phyloP scores from a whole-genome alignment of 1,140 invertebrate species.

The Drosophila seguyi region DNA sequence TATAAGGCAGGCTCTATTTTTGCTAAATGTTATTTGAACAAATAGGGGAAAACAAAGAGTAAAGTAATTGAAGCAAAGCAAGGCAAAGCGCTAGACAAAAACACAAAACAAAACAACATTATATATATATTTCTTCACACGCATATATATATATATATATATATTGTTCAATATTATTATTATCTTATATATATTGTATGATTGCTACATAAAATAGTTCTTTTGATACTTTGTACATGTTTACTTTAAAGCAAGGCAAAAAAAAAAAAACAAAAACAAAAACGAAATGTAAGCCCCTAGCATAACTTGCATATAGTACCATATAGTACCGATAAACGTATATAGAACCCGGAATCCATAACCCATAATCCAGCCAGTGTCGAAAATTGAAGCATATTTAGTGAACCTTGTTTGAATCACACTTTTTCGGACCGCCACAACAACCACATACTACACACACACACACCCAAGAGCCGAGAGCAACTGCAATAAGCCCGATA shows the following conservation, averaged over 20 bases:
- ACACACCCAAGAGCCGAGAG: slow-evolving; percentile 30
- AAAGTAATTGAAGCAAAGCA: slow-evolving; percentile 71
- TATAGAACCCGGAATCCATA: slow-evolving; percentile 50
- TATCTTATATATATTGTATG: slow-evolving; percentile 78
- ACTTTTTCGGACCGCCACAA: slow-evolving; percentile 31
- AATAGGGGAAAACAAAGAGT: slow-evolving; percentile 72
- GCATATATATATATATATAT: slow-evolving; percentile 36
- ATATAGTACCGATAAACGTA: slow-evolving; percentile 61
- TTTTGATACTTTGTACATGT: slow-evolving; percentile 83
- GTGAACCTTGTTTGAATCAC: slow-evolving; percentile 50
- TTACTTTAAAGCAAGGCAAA: slow-evolving; percentile 68
- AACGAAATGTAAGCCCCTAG: slow-evolving; percentile 57
- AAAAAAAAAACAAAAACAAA: slow-evolving; percentile 23
- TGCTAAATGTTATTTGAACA: slow-evolving; percentile 84
- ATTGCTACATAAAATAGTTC: slow-evolving; percentile 80
- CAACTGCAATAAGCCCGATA: slow-evolving; percentile 43
- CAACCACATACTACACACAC: slow-evolving; percentile 20
- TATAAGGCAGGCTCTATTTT: slow-evolving; percentile 82
- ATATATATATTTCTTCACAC: slow-evolving; percentile 50
- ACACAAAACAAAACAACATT: slow-evolving; percentile 37
- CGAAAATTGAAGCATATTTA: slow-evolving; percentile 55
- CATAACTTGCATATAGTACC: slow-evolving; percentile 61
- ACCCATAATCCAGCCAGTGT: slow-evolving; percentile 19
- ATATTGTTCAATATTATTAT: slow-evolving; percentile 81
- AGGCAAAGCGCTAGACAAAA: slow-evolving; percentile 73